Evolutionary conservation across 1,140 invertebrate genomes (phyloP), one percentile per base, ranked within the genome.

Genomic region (Zaprionus africanus): DNA sequence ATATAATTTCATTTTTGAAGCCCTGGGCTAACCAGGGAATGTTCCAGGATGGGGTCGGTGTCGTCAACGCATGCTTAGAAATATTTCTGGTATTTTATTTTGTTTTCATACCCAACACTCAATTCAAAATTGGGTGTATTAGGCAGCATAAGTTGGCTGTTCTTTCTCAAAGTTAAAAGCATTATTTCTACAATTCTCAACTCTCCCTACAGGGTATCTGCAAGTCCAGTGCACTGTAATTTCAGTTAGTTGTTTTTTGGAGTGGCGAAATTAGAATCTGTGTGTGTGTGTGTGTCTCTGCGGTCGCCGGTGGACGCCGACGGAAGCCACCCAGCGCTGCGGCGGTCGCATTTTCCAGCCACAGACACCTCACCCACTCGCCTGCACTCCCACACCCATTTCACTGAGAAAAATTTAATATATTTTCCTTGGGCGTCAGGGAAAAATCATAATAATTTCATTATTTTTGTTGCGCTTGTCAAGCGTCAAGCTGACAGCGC

Each of bases 1-100:
- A 91, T 91, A 84, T 91, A 91, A 91, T 91, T 91, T 91, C 74
- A 76, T 91, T 91, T 78, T 84, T 67, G 82, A 81, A 84, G 88
- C 88, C 88, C 81, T 78, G 81, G 88, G 88, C 88, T 82, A 85
- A 90, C 78, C 85, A 80, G 82, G 81, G 81, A 80, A 38, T 57
- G 65, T 72, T 65, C 70, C 66, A 67, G 76, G 66, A 57, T 46
- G 53, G 51, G 62, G 60, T 34, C 36, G 34, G 36, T 17, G 58
- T 61, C 70, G 70, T 63, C 61, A 71, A 81, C 76, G 81, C 81
- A 76, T 76, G 85, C 79, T 90, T 90, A 85, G 85, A 90, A 90
- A 90, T 90, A 90, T 90, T 90, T 88, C 85, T 90, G 85, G 79
- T 77, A 88, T 85, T 90, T 90, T 81, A 66, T 63, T 72, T 71